These are phyloP conservation scores for Lophius piscatorius DNA, from an alignment of 2,113 vertebrate species.

Conservation along the genomic window DNA sequence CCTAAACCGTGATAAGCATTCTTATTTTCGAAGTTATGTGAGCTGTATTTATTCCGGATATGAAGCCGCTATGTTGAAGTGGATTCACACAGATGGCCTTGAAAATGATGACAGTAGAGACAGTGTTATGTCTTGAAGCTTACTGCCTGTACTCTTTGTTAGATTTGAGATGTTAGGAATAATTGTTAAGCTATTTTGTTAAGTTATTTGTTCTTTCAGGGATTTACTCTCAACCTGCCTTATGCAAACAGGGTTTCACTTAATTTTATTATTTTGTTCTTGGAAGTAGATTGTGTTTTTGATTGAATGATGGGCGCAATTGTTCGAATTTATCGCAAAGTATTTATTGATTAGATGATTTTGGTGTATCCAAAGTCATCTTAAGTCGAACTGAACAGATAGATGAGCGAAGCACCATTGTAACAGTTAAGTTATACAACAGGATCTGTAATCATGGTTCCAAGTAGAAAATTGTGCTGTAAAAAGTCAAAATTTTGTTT, in stretches of 20 bases:
- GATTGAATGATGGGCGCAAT: constrained; percentile 35
- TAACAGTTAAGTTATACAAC: not conserved
- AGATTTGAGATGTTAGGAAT: constrained; percentile 5
- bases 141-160: constrained; percentile 13
- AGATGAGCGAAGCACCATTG: constrained; percentile 3
- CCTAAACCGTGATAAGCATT: constrained; percentile 13
- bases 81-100: constrained; percentile 2
- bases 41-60: constrained; percentile 15
- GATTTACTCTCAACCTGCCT: not conserved
- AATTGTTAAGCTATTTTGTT: constrained; percentile 9
- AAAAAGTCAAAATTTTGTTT: not conserved
- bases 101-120: constrained; percentile 9
- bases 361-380: constrained; percentile 53
- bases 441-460: not conserved
- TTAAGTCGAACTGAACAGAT: constrained; percentile 30
- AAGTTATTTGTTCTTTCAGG: not conserved
- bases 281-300: constrained; percentile 19
- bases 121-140: constrained; percentile 25
- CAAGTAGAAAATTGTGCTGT: not conserved
- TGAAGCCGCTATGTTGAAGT: not conserved
- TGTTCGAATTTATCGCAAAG: constrained; percentile 52
- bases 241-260: constrained; percentile 13
- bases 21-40: not conserved
- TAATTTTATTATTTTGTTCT: constrained; percentile 18
- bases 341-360: constrained; percentile 53